phyloP scores from a whole-genome alignment of 1,140 invertebrate genomes.

The Sycophila sp. region DNA sequence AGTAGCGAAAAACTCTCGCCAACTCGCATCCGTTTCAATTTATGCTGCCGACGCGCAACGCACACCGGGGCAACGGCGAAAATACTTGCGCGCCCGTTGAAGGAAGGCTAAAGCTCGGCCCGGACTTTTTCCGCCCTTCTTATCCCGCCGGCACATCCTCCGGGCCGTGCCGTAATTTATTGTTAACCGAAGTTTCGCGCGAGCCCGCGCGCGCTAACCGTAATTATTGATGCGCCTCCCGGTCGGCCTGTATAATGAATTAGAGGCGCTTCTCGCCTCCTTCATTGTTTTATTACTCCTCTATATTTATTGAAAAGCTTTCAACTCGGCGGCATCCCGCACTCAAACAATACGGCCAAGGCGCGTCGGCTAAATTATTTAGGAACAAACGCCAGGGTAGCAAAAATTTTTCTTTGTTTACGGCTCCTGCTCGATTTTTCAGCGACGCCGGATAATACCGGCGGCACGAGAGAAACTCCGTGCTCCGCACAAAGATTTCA shows the following conservation, averaged over 20 bases:
- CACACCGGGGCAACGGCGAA: constrained; percentile 46
- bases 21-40: constrained; percentile 67
- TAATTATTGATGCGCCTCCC: constrained; percentile 31
- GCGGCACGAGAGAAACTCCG: not conserved
- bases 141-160: not conserved
- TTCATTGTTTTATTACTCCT: not conserved
- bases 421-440: too few species aligned
- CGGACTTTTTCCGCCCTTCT: not conserved
- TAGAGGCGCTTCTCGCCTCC: too few species aligned
- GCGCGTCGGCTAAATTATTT: too few species aligned
- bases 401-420: too few species aligned
- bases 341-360: too few species aligned
- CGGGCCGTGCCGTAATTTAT: constrained; percentile 10
- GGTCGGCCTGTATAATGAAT: not conserved
- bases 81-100: constrained; percentile 41
- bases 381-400: too few species aligned
- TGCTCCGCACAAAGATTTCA: not conserved
- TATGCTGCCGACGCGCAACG: constrained; percentile 53
- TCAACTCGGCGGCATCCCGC: too few species aligned
- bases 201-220: too few species aligned
- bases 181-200: constrained; percentile 14
- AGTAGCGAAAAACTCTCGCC: constrained; percentile 59
- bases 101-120: constrained; percentile 26
- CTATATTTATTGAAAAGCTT: too few species aligned
- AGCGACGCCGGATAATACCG: too few species aligned